Conservation (phyloP, 1,140 invertebrate genomes). For the Hirudo medicinalis region DNA sequence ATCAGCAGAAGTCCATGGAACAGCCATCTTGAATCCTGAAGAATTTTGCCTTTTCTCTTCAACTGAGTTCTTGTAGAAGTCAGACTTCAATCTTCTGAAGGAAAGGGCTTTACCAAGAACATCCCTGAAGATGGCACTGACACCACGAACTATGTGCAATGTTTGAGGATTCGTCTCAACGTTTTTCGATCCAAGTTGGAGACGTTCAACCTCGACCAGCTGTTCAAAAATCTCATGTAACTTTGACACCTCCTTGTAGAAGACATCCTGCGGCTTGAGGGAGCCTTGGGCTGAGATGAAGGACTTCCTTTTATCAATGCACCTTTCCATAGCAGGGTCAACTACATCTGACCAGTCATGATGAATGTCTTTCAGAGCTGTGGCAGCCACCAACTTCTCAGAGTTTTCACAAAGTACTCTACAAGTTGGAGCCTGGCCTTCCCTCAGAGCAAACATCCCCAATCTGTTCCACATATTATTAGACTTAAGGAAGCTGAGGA, state of each 20-base stretch:
- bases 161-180: no score
- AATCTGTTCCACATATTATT: slow-evolving; percentile 59
- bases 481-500: slow-evolving; percentile 59
- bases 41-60: no score
- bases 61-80: no score
- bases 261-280: slow-evolving; percentile 53
- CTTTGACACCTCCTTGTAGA: slow-evolving; percentile 53
- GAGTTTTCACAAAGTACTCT: slow-evolving; percentile 56
- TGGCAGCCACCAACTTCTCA: slow-evolving; percentile 61
- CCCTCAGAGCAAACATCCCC: slow-evolving; percentile 45
- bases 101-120: no score
- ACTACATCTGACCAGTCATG: slow-evolving; percentile 22
- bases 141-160: no score
- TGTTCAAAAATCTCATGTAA: neutral
- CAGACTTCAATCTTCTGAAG: no score
- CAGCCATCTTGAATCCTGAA: no score
- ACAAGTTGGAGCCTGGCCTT: slow-evolving; percentile 51
- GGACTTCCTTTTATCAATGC: slow-evolving; percentile 5
- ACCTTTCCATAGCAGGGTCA: neutral
- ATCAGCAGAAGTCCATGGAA: no score
- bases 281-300: neutral
- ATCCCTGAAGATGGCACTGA: no score
- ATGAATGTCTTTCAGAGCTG: slow-evolving; percentile 54
- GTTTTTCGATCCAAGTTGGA: no score
- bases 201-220: no score